Evolutionary conservation across 2,888 invertebrate genomes (phyloP), one percentile per base, ranked within the genome.

Genomic region (Tetheella fluctuosa): DNA sequence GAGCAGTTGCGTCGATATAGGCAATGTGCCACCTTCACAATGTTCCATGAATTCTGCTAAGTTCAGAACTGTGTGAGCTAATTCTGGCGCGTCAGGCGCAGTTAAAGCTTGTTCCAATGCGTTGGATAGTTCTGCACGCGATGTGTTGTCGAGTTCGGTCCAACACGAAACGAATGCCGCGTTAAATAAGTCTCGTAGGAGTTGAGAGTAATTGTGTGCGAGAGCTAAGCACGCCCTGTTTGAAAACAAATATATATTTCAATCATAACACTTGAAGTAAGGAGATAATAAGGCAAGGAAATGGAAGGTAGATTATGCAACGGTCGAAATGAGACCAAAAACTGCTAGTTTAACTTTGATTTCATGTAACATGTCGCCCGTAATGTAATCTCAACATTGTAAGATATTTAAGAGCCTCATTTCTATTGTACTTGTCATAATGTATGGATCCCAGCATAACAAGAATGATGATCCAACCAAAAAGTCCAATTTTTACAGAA

Each of bases 11-110:
- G 97, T 95, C 63, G 98, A 96, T 63, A 99, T 94, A 0, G 99
- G 99, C 65, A 99, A 89, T 0, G 99, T 97, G 25, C 99, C 99
- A 80, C 98, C 97, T 80, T 99, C 99, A 79, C 99, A 99, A 83
- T 99, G 99, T 79, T 99, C 99, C 98, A 99, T 99, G 80, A 99
- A 99, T 87, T 99, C 99, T 0, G 99, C 99, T 65, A 99, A 93
- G 91, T 99, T 99, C 15, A 99, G 94, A 64, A 99, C 97, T 0
- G 98, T 98, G 80, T 99, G 99, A 0, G 98, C 99, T 54, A 99
- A 96, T 85, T 99, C 99, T 0, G 99, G 98, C 59, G 99, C 95
- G 81, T 99, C 99, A 5, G 98, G 98, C 0, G 98, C 98, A 63
- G 96, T 96, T 8, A 99, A 89, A 0, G 99, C 99, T 81, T 97